Evolutionary conservation across 2,797 vertebrate genomes (phyloP).

Genomic region (Selene dorsalis): DNA sequence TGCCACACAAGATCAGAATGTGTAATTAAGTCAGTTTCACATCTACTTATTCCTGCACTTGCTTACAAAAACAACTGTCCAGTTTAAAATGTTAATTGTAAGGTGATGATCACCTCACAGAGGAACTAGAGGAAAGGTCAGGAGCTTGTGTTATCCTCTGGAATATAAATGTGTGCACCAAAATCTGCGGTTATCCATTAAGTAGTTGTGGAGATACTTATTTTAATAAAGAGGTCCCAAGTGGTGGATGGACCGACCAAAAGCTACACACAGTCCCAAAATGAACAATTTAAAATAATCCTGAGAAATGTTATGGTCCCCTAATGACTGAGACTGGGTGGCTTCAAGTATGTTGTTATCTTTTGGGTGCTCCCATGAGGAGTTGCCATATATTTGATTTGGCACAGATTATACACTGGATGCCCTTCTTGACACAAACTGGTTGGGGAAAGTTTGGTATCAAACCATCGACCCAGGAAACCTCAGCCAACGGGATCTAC

Average conservation of each 20-base stretch:
- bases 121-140: not conserved
- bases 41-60: not conserved
- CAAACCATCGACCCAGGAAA: too few relatives aligned
- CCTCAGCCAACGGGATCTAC: too few relatives aligned
- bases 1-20: too few relatives aligned
- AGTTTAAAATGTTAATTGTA: not conserved
- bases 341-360: not conserved
- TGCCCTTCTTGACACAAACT: too few relatives aligned
- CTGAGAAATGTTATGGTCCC: not conserved
- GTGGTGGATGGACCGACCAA: not conserved
- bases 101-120: too few relatives aligned
- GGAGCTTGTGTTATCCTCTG: not conserved
- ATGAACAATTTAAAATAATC: not conserved
- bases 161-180: not conserved
- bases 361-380: too few relatives aligned
- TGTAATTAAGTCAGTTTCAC: too few relatives aligned
- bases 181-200: not conserved
- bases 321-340: not conserved
- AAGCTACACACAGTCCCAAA: not conserved
- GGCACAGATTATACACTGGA: too few relatives aligned
- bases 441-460: too few relatives aligned
- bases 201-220: not conserved
- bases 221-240: not conserved
- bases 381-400: too few relatives aligned
- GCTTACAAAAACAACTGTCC: too few relatives aligned